Percentiles rank a stretch among this genome's conserved stretches.
phyloP scores from a whole-genome alignment of 2,797 vertebrate species.

The Spheniscus humboldti region DNA sequence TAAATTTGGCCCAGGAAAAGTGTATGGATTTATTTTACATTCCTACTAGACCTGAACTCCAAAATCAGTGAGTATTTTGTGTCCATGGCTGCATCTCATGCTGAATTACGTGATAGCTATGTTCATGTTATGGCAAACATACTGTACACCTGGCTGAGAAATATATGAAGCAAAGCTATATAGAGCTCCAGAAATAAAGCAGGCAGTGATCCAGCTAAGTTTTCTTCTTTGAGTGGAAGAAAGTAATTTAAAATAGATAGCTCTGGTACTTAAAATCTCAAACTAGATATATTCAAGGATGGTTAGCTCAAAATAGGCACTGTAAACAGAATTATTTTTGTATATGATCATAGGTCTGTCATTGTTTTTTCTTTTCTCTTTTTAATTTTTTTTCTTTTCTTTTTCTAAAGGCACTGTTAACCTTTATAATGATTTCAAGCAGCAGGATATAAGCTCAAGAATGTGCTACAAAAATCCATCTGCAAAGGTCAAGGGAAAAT shows the following conservation, averaged over 20 bases:
- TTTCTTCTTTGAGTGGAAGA: neutral
- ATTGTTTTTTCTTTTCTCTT: rapidly evolving
- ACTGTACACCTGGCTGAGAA: neutral
- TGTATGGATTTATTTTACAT: neutral
- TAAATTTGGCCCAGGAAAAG: neutral
- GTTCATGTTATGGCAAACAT: neutral
- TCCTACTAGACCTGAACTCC: neutral
- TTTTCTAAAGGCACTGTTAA: neutral
- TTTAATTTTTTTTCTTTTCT: rapidly evolving
- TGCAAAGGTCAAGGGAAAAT: conserved; percentile 5
- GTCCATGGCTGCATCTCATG: neutral
- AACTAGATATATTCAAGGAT: neutral
- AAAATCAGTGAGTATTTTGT: neutral
- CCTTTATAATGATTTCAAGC: neutral
- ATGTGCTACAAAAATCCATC: neutral
- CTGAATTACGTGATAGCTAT: neutral
- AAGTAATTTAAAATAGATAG: neutral
- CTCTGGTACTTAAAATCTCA: neutral
- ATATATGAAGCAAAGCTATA: neutral
- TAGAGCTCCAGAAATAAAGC: neutral
- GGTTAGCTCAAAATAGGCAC: neutral
- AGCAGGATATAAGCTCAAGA: neutral
- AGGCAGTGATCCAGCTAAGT: neutral
- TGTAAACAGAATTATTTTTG: neutral
- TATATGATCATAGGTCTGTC: neutral